These are phyloP conservation scores for Channa argus DNA, from an alignment of 2,113 vertebrate genomes.

Conservation along the genomic window DNA sequence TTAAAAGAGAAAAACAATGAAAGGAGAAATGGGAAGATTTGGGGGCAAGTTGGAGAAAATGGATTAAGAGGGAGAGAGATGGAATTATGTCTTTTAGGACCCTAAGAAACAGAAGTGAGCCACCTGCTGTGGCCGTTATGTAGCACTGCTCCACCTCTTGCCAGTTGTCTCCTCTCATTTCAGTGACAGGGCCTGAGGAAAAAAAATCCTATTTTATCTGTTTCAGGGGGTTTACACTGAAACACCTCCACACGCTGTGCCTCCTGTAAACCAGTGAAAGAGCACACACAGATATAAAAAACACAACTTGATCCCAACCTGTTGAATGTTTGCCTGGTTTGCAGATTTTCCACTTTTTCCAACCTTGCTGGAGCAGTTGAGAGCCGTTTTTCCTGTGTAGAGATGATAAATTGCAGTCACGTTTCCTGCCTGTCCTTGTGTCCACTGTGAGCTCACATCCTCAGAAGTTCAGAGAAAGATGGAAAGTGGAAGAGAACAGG, in stretches of 20 bases:
- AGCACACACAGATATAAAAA: too few relatives aligned
- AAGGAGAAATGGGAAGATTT: constrained; percentile 58
- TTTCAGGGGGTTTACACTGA: not conserved
- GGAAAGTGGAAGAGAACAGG: constrained; percentile 12
- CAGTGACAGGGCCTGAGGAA: constrained; percentile 17
- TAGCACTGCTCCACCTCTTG: constrained; percentile 49
- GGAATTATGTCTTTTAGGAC: constrained; percentile 70
- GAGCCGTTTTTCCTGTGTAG: constrained; percentile 50
- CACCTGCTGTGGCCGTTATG: constrained; percentile 67
- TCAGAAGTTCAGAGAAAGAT: constrained; percentile 46
- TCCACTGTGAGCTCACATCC: constrained; percentile 56
- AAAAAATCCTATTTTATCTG: constrained; percentile 10
- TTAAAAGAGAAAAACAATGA: constrained; percentile 31
- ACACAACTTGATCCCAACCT: not conserved
- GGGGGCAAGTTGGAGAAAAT: constrained; percentile 22
- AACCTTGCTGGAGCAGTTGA: constrained; percentile 24
- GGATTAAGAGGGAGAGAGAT: constrained; percentile 44
- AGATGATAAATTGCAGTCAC: constrained; percentile 50
- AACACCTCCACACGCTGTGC: too few relatives aligned
- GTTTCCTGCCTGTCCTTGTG: constrained; percentile 57
- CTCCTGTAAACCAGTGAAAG: too few relatives aligned
- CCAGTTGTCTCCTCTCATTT: constrained; percentile 61
- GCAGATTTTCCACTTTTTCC: constrained; percentile 39
- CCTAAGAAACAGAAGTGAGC: constrained; percentile 46
- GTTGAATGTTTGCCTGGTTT: constrained; percentile 3